A percentile compares a stretch with the other conserved stretches of the same genome.
Evolutionary conservation across 2,888 invertebrate genomes (phyloP).

Genomic region (Drosophila kokeensis): DNA sequence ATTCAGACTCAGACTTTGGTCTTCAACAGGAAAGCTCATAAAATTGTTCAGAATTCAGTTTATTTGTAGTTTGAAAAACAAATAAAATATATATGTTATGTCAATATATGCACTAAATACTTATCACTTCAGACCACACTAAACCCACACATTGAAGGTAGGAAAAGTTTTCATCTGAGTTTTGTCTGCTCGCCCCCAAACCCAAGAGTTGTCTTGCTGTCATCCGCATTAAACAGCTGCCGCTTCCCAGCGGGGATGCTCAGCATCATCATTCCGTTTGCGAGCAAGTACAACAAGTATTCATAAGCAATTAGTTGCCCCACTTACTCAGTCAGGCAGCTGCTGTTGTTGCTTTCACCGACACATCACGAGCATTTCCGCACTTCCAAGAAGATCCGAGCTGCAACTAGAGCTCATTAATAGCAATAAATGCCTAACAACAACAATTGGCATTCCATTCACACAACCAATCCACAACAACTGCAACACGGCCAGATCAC

Average conservation of each 20-base stretch:
- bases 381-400: constrained; percentile 61
- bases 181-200: background rate
- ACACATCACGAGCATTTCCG: constrained; percentile 51
- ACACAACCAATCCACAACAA: constrained; percentile 19
- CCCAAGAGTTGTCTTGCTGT: background rate
- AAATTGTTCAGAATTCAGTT: background rate
- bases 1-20: background rate
- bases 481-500: background rate
- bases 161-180: background rate
- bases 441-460: constrained; percentile 56
- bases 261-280: constrained; percentile 2
- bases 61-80: background rate
- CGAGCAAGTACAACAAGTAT: constrained; percentile 24
- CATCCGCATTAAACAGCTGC: constrained; percentile 34
- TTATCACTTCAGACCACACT: background rate
- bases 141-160: background rate
- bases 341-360: constrained; percentile 70
- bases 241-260: constrained; percentile 24
- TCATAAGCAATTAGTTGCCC: constrained; percentile 70
- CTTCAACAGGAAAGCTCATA: background rate
- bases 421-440: constrained; percentile 58
- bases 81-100: background rate
- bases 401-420: constrained; percentile 66
- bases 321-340: constrained; percentile 72
- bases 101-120: background rate